Percentiles rank a stretch among this genome's conserved stretches.
Evolutionary conservation across 1,140 invertebrate genomes (phyloP).

Genomic region (Eciton burchellii): DNA sequence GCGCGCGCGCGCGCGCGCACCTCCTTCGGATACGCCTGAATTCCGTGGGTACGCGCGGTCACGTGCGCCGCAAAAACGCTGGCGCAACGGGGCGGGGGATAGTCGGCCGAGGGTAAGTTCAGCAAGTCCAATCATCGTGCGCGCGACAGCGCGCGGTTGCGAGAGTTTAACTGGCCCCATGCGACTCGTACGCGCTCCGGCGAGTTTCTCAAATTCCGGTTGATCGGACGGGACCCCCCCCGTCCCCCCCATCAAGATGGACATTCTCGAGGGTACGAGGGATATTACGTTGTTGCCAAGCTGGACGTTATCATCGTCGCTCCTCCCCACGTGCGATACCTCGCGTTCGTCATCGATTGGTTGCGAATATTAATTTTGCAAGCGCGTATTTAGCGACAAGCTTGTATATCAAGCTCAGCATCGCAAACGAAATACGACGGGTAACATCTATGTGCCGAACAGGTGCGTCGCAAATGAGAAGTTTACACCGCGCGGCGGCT

Average conservation of each 20-base stretch:
- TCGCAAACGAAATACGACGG: no score
- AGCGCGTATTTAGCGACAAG: background rate
- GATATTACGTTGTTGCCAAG: background rate
- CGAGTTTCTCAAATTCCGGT: background rate
- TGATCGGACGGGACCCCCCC: background rate
- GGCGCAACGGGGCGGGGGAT: background rate
- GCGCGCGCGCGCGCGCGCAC: background rate
- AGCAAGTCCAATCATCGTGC: background rate
- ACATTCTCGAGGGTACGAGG: background rate
- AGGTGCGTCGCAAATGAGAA: background rate
- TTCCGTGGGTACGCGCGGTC: conserved; percentile 8
- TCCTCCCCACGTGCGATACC: background rate
- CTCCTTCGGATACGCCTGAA: background rate
- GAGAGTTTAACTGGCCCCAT: conserved; percentile 7
- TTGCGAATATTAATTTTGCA: conserved; percentile 42
- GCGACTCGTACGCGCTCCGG: background rate
- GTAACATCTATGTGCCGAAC: no score
- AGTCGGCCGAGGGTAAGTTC: no score
- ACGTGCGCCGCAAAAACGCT: background rate
- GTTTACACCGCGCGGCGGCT: background rate
- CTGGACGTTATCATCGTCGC: background rate
- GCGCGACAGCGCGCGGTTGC: background rate
- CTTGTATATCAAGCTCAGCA: no score
- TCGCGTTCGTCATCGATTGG: conserved; percentile 38
- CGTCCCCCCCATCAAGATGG: background rate